phyloP scores from a whole-genome alignment of 2,113 vertebrate genomes.

The Xenus cinereus region DNA sequence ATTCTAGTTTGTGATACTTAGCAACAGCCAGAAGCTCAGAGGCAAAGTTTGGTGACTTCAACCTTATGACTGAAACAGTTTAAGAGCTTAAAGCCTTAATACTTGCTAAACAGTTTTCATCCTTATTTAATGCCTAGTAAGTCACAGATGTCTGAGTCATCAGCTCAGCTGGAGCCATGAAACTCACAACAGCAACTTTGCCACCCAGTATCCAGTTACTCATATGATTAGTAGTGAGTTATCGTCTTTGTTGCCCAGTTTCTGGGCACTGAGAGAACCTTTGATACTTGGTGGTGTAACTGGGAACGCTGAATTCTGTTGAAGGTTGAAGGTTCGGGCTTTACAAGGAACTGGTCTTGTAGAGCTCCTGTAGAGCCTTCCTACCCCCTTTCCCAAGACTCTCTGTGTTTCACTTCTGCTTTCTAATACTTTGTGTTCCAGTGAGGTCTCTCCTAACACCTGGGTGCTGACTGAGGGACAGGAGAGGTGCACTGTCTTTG shows the following conservation, averaged over 20 bases:
- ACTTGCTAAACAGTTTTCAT: background rate
- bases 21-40: background rate
- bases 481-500: background rate
- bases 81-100: background rate
- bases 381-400: background rate
- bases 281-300: background rate
- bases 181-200: background rate
- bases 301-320: background rate
- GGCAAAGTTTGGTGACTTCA: background rate
- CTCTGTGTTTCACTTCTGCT: background rate
- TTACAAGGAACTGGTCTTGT: background rate
- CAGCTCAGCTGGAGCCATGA: background rate
- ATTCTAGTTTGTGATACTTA: background rate
- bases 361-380: background rate
- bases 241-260: background rate
- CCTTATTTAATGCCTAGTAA: background rate
- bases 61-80: background rate
- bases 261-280: background rate
- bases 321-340: background rate
- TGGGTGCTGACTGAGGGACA: background rate
- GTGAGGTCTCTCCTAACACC: background rate
- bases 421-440: background rate
- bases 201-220: background rate
- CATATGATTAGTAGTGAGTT: background rate
- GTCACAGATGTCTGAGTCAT: background rate